Base-by-base conservation (phyloP, 2,888 invertebrate genomes). In the Drosophila leonis region DNA sequence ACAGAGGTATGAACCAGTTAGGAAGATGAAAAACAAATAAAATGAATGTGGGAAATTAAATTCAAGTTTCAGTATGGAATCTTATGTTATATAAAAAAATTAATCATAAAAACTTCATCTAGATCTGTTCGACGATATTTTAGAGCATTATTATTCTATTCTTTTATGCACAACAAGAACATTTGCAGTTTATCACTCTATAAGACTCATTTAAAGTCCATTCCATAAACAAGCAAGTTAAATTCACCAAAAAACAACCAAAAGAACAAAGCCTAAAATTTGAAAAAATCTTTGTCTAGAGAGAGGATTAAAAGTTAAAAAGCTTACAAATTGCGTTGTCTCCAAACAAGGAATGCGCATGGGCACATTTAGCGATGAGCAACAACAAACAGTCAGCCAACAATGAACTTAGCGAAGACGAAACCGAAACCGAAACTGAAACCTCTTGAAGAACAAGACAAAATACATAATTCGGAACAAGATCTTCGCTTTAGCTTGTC, bases 301-400 rank as follows among this genome's bases (percentile, higher is more conserved):
- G 83, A 82, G 83, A 85, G 82, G 81, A 90, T 86, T 88, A 90
- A 88, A 80, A 88, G 88, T 82, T 80, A 64, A 74, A 75, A 83
- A 88, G 82, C 82, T 87, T 78, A 81, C 85, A 90, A 86, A 82
- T 87, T 82, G 71, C 78, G 74, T 81, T 88, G 81, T 80, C 79
- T 79, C 71, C 75, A 80, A 82, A 82, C 84, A 83, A 82, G 79
- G 55, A 10, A 46, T 62, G 62, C 59, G 63, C 67, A 73, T 59
- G 49, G 46, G 33, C 56, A 33, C 46, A 49, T 70, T 55, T 20
- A 55, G 42, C 27, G 39, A 27, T 46, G 46, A 44, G 56, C 42
- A 69, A 57, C 48, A 64, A 33, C 44, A 60, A 46, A 27, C 39
- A 80, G 27, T 8, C 15, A 31, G 18, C 10, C 13, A 20, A 20